Evolutionary conservation across 92 coral and sea anemone species (phyloP).

Genomic region (Paramuricea clavata): DNA sequence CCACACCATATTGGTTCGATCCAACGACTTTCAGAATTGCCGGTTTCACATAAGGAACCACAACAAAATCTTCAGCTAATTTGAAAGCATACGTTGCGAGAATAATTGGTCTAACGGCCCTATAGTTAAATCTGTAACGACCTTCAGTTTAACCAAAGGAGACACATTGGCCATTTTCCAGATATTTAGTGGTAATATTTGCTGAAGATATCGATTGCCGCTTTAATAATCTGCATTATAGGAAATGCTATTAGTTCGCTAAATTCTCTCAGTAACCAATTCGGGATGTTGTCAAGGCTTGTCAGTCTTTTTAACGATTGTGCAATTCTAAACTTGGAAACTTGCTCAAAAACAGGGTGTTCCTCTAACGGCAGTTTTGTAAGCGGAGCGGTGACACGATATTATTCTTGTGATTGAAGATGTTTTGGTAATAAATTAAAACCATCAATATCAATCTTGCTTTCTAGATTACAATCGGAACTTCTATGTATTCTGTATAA

Average conservation of each 20-base stretch:
- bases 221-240: constrained; percentile 47
- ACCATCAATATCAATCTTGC: constrained; percentile 15
- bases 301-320: constrained; percentile 27
- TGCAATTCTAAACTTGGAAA: no score
- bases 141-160: constrained; percentile 37
- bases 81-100: constrained; percentile 32
- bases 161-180: constrained; percentile 56
- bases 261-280: constrained; percentile 54
- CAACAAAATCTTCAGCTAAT: constrained; percentile 40
- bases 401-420: neutral
- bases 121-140: constrained; percentile 44
- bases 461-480: constrained; percentile 1
- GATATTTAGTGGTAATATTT: constrained; percentile 46
- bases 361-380: constrained; percentile 16
- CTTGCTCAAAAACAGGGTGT: neutral
- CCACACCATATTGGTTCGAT: neutral
- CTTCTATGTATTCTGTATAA: no score
- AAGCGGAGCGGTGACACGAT: constrained; percentile 4
- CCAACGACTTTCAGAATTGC: constrained; percentile 38
- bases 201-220: constrained; percentile 46
- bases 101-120: constrained; percentile 52
- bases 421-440: neutral
- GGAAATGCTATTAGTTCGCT: constrained; percentile 51
- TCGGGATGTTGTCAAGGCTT: constrained; percentile 49
- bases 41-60: constrained; percentile 50